phyloP scores from a whole-genome alignment of 2,888 invertebrate genomes.

The Heteropelma amictum region DNA sequence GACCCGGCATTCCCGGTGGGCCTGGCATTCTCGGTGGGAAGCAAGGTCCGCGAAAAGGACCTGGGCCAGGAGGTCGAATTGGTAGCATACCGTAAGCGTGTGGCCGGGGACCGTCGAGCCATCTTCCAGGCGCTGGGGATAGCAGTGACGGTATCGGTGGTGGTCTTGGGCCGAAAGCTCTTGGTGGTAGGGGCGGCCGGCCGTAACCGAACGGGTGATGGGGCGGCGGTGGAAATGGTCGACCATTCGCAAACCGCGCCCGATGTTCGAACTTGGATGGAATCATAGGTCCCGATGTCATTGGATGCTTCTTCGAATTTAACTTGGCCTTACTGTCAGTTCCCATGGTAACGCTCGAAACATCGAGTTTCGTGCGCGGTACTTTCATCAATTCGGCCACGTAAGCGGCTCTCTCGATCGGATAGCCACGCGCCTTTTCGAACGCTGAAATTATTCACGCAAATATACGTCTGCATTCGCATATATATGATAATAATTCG shows the following conservation, averaged over 20 bases:
- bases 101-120: constrained; percentile 52
- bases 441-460: constrained; percentile 79
- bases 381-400: constrained; percentile 60
- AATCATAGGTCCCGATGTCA: constrained; percentile 53
- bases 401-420: constrained; percentile 83
- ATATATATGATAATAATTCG: constrained; percentile 11
- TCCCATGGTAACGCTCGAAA: constrained; percentile 4
- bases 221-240: constrained; percentile 59
- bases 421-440: constrained; percentile 83
- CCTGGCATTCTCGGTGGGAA: constrained; percentile 32
- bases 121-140: constrained; percentile 48
- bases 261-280: constrained; percentile 56
- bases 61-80: constrained; percentile 33
- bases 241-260: constrained; percentile 63
- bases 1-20: constrained; percentile 52
- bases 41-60: constrained; percentile 9
- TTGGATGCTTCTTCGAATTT: background rate
- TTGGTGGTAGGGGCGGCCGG: constrained; percentile 54
- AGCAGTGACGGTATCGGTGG: constrained; percentile 55
- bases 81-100: constrained; percentile 50
- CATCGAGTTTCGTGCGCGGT: constrained; percentile 20
- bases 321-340: too few relatives aligned
- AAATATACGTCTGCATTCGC: background rate
- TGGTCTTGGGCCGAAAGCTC: constrained; percentile 54
- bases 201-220: constrained; percentile 60